phyloP scores from a whole-genome alignment of 2,797 vertebrate genomes.

The Hoplostethus atlanticus region DNA sequence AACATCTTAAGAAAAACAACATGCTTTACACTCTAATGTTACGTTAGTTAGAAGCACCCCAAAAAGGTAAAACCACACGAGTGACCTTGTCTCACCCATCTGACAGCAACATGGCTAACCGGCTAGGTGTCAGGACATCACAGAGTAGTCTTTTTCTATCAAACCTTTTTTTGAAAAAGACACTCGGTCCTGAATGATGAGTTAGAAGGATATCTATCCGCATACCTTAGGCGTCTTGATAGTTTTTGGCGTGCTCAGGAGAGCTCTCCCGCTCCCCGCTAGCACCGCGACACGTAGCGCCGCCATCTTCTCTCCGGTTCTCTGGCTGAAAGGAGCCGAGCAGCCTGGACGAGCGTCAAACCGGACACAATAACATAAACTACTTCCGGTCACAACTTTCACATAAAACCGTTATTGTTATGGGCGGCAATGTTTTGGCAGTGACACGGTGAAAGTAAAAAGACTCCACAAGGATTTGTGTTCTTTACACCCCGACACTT shows the following conservation, averaged over 20 bases:
- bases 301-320: constrained; percentile 79
- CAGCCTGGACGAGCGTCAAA: too few relatives aligned
- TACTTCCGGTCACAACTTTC: too few relatives aligned
- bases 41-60: fast-evolving
- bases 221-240: constrained; percentile 75
- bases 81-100: constrained; percentile 81
- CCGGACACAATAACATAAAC: too few relatives aligned
- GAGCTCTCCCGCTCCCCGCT: constrained; percentile 77
- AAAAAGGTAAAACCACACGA: not conserved
- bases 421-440: too few relatives aligned
- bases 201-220: fast-evolving
- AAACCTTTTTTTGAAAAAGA: fast-evolving
- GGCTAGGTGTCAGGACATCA: not conserved
- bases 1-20: fast-evolving
- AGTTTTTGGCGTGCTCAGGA: constrained; percentile 71
- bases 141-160: not conserved
- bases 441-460: too few relatives aligned
- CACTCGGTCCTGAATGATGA: fast-evolving
- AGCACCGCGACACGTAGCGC: constrained; percentile 79
- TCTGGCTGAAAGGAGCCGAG: not conserved
- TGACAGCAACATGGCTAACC: constrained; percentile 28
- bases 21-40: fast-evolving
- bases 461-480: too few relatives aligned
- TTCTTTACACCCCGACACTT: fast-evolving
- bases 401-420: constrained; percentile 24